These are phyloP conservation scores for Colletes collaris DNA, from an alignment of 2,888 invertebrate genomes.

Conservation along the genomic window DNA sequence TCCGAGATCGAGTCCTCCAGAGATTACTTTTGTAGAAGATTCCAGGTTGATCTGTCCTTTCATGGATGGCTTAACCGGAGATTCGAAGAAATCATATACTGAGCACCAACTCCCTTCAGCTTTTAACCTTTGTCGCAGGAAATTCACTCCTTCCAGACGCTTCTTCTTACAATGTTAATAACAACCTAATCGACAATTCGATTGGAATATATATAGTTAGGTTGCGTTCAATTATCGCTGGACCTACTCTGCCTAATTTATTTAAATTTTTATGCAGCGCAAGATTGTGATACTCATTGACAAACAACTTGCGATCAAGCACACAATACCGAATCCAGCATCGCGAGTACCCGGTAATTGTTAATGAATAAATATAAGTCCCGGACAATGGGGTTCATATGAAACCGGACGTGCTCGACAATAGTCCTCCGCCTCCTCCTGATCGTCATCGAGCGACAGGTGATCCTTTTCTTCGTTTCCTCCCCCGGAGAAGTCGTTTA, in stretches of 20 bases:
- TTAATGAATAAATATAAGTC: conserved; percentile 82
- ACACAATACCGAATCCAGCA: conserved; percentile 57
- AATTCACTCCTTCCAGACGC: conserved; percentile 25
- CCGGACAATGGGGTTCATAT: conserved; percentile 75
- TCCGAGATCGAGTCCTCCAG: conserved; percentile 75
- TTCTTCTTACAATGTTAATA: not conserved
- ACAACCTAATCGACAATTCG: conserved; percentile 12
- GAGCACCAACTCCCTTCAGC: conserved; percentile 65
- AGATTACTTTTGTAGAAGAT: conserved; percentile 76
- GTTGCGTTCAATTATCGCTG: conserved; percentile 8
- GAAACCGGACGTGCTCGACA: conserved; percentile 76
- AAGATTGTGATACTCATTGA: conserved; percentile 47
- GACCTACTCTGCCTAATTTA: conserved; percentile 4
- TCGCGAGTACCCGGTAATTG: conserved; percentile 77
- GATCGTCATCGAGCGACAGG: conserved; percentile 69
- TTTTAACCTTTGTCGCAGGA: conserved; percentile 50
- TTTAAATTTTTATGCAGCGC: conserved; percentile 51
- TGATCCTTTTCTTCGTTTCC: conserved; percentile 61
- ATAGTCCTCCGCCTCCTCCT: conserved; percentile 67
- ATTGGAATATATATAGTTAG: conserved; percentile 1
- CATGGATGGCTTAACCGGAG: conserved; percentile 76
- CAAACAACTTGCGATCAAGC: conserved; percentile 54
- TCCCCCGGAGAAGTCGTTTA: conserved; percentile 57
- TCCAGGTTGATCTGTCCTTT: conserved; percentile 77
- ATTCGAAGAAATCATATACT: conserved; percentile 73